A percentile compares a stretch with the other conserved stretches of the same genome.
Conservation (phyloP, 2,113 vertebrate species). For the Barbus barbus region DNA sequence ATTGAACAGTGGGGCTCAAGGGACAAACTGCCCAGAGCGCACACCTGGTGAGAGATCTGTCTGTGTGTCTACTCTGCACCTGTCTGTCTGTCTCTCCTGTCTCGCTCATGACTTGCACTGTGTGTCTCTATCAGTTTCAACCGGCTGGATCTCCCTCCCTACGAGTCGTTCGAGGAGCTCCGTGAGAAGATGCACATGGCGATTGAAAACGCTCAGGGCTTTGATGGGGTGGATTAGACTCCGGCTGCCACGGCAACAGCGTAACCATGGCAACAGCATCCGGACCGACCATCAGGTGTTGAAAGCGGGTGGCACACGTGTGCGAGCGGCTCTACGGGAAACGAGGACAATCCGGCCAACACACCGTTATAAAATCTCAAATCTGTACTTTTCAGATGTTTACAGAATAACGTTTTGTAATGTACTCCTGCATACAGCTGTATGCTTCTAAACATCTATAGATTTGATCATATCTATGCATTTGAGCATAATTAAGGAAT, state of each 20-base stretch:
- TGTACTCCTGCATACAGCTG: slow-evolving; percentile 20
- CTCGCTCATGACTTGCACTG: too few species aligned
- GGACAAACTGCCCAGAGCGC: slow-evolving; percentile 94
- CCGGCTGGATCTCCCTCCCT: slow-evolving; percentile 94
- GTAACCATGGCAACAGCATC: slow-evolving; percentile 11
- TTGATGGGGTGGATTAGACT: slow-evolving; percentile 92
- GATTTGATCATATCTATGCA: slow-evolving; percentile 33
- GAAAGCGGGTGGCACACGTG: background rate
- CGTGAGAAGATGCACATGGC: slow-evolving; percentile 94
- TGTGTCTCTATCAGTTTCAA: slow-evolving; percentile 82
- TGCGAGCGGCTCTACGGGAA: background rate
- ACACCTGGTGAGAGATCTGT: slow-evolving; percentile 86
- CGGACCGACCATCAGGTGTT: too few species aligned
- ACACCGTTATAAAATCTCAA: slow-evolving; percentile 6
- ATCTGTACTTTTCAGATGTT: slow-evolving; percentile 51
- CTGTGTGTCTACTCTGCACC: background rate
- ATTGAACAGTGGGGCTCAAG: slow-evolving; percentile 95
- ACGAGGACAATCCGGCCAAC: background rate
- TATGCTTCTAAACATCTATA: slow-evolving; percentile 36
- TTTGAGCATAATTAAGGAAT: slow-evolving; percentile 28
- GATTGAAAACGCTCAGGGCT: slow-evolving; percentile 96
- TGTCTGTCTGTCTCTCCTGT: too few species aligned
- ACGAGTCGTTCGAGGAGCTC: slow-evolving; percentile 94
- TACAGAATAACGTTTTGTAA: slow-evolving; percentile 63
- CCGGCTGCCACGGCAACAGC: background rate